phyloP scores from a whole-genome alignment of 2,888 invertebrate species.

The Agrilus cyanescens region DNA sequence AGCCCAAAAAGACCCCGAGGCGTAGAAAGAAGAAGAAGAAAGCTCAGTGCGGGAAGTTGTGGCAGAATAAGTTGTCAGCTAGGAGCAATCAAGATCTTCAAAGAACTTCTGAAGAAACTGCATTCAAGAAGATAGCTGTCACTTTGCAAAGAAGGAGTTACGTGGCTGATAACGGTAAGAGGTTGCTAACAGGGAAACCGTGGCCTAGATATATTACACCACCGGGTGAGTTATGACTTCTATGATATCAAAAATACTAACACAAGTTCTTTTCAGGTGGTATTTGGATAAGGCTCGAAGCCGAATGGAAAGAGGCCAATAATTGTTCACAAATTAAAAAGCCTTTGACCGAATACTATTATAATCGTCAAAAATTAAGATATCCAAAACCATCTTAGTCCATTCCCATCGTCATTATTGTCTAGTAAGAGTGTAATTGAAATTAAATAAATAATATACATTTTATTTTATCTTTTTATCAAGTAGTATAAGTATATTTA shows the following conservation, averaged over 20 bases:
- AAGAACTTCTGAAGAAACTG: conserved; percentile 69
- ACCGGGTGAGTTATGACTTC: conserved; percentile 19
- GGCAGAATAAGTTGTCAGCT: conserved; percentile 65
- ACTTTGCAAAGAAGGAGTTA: conserved; percentile 41
- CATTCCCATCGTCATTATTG: too few species aligned
- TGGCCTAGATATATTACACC: conserved; percentile 31
- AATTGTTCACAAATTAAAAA: conserved; percentile 1
- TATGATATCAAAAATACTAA: conserved; percentile 3
- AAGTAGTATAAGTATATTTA: too few species aligned
- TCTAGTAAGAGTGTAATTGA: too few species aligned
- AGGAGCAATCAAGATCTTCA: conserved; percentile 83
- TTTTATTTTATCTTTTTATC: too few species aligned
- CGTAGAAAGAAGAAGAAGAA: conserved; percentile 8
- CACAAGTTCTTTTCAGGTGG: conserved; percentile 43
- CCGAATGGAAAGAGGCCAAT: conserved; percentile 58
- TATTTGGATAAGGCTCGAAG: conserved; percentile 61
- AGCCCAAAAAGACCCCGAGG: conserved; percentile 2
- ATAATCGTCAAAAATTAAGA: too few species aligned
- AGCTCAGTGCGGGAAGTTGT: conserved; percentile 43
- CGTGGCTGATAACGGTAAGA: conserved; percentile 8
- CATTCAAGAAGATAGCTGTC: conserved; percentile 54
- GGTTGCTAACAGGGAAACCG: conserved; percentile 22
- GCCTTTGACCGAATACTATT: too few species aligned
- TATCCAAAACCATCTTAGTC: too few species aligned
- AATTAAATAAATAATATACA: too few species aligned